Percentiles rank a stretch among this genome's conserved stretches.
Conservation (phyloP, 2,113 vertebrate genomes). For the Clupea harengus region DNA sequence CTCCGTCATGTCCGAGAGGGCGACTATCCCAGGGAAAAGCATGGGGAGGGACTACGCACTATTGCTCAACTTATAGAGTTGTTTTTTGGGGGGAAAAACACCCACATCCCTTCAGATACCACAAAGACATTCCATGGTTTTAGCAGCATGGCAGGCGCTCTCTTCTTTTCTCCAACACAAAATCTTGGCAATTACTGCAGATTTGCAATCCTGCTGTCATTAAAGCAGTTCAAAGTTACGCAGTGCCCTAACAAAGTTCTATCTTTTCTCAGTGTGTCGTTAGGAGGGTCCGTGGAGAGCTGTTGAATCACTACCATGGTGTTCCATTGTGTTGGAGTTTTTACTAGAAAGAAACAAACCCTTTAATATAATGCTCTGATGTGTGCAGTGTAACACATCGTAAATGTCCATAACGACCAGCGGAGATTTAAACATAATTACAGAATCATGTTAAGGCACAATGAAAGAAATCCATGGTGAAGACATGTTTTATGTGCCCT, state of each 20-base stretch:
- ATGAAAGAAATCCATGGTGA: neutral
- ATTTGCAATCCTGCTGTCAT: neutral
- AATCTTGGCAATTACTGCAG: neutral
- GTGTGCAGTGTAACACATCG: neutral
- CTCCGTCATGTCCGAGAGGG: neutral
- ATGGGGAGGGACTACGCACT: neutral
- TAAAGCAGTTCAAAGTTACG: neutral
- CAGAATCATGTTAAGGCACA: neutral
- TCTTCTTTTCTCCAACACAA: neutral
- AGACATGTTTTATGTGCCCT: neutral
- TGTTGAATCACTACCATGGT: neutral
- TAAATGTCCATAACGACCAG: neutral
- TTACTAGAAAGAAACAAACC: neutral
- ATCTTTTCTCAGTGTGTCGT: neutral
- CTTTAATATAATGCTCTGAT: neutral
- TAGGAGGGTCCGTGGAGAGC: neutral
- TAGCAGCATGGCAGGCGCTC: neutral
- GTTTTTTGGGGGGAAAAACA: conserved; percentile 1
- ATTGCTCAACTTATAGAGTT: conserved; percentile 15
- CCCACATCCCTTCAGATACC: conserved; percentile 49
- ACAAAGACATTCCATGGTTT: conserved; percentile 40
- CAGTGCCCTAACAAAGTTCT: neutral
- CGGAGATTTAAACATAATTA: neutral
- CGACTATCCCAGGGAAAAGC: neutral
- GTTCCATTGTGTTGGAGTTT: neutral